A percentile compares a stretch with the other conserved stretches of the same genome.
Evolutionary conservation across 2,797 vertebrate species (phyloP).

Genomic region (Enteromius fasciolatus): DNA sequence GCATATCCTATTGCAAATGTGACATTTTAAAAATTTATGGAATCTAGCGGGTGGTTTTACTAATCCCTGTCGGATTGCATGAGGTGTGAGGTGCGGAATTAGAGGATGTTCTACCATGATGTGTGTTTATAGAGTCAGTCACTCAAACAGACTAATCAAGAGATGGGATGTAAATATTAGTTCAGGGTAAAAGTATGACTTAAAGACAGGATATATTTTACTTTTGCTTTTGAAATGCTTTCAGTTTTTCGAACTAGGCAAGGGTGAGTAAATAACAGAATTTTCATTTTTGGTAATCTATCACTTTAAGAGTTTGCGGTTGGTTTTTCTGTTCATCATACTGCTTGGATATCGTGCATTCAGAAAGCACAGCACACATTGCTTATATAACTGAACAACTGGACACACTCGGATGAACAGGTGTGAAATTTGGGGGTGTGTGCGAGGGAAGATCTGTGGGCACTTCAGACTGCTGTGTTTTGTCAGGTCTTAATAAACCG

Average conservation of each 20-base stretch:
- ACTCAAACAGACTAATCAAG: constrained; percentile 47
- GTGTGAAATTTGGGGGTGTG: constrained; percentile 52
- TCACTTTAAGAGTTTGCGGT: constrained; percentile 4
- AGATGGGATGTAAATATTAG: constrained; percentile 58
- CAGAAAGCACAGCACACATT: constrained; percentile 42
- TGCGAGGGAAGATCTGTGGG: constrained; percentile 48
- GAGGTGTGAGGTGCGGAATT: constrained; percentile 34
- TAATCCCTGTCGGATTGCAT: constrained; percentile 37
- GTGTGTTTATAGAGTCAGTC: constrained; percentile 54
- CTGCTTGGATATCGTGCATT: not conserved
- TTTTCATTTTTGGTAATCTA: not conserved
- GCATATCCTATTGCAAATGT: constrained; percentile 32
- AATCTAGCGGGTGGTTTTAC: constrained; percentile 17
- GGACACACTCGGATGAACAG: constrained; percentile 53
- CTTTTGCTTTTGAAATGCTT: not conserved
- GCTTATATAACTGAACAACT: constrained; percentile 40
- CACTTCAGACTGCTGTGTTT: constrained; percentile 58
- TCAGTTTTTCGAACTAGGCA: not conserved
- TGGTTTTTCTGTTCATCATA: not conserved
- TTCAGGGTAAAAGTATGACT: constrained; percentile 39
- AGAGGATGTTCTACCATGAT: constrained; percentile 47
- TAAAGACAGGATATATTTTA: constrained; percentile 6
- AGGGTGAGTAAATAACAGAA: not conserved
- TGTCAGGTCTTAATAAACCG: constrained; percentile 68
- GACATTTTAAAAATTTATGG: constrained; percentile 35